Conservation (phyloP, 2,113 vertebrate genomes). For the Hystrix cristata region DNA sequence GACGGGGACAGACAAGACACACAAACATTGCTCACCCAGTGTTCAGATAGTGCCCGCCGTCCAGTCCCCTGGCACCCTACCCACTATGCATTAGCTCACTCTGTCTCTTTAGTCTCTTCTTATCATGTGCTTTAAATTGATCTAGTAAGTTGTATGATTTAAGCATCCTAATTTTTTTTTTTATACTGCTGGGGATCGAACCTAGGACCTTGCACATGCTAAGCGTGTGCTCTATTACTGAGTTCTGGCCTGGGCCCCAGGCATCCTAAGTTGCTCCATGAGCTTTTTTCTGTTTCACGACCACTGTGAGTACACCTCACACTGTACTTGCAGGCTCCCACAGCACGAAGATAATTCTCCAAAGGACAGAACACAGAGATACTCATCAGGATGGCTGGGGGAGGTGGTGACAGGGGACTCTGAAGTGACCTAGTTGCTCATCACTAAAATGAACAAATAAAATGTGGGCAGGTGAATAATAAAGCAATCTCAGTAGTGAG, state of each 20-base stretch:
- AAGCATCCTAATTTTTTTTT: neutral
- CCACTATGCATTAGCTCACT: neutral
- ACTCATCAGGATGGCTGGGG: neutral
- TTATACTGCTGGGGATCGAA: neutral
- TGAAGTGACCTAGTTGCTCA: neutral
- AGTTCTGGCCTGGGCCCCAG: neutral
- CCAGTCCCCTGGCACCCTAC: neutral
- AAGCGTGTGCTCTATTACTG: neutral
- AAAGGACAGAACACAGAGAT: slow-evolving; percentile 8
- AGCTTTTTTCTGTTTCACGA: neutral
- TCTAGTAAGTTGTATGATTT: neutral
- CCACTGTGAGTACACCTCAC: neutral
- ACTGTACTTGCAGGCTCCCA: neutral
- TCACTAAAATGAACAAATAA: neutral
- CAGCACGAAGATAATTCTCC: neutral
- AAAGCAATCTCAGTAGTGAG: neutral
- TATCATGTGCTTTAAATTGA: neutral
- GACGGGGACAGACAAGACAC: neutral
- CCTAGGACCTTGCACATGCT: neutral
- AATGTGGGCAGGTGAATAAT: neutral
- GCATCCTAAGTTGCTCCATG: neutral
- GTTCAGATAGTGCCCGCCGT: no score
- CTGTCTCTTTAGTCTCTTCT: neutral
- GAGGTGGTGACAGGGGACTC: neutral
- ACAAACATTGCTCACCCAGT: neutral